Percentiles rank a stretch among this genome's conserved stretches.
Conservation (phyloP, 53 echinoderm and acorn worm species). For the Pentamera pediparva region DNA sequence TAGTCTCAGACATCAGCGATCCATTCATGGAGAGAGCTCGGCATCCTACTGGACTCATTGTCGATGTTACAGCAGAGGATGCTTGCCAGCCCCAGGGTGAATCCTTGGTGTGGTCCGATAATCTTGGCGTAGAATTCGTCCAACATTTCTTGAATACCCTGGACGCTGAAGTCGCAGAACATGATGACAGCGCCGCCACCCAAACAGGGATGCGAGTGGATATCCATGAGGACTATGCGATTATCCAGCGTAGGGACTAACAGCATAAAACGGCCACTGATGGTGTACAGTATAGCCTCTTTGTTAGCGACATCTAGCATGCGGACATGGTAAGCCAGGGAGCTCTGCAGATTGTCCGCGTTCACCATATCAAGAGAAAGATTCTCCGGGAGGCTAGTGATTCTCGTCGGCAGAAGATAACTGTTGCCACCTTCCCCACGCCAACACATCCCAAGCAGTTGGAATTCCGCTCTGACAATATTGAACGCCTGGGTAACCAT, state of each 20-base stretch:
- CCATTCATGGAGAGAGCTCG: background rate
- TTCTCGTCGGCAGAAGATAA: background rate
- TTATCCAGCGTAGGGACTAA: background rate
- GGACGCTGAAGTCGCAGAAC: background rate
- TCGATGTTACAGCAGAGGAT: slow-evolving; percentile 1
- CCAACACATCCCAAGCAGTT: background rate
- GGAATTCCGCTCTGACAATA: background rate
- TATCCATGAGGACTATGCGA: slow-evolving; percentile 10
- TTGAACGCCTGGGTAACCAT: slow-evolving; percentile 4
- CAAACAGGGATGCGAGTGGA: background rate
- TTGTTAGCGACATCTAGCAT: background rate
- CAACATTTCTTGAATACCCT: slow-evolving; percentile 5
- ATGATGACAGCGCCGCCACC: slow-evolving; percentile 13
- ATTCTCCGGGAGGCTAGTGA: background rate
- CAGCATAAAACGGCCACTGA: background rate
- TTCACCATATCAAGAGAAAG: slow-evolving; percentile 10
- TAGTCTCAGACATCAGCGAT: background rate
- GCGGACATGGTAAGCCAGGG: background rate
- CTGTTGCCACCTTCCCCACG: background rate
- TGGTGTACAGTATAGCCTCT: slow-evolving; percentile 11
- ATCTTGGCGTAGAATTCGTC: slow-evolving; percentile 12
- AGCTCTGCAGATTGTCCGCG: background rate
- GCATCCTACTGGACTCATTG: background rate
- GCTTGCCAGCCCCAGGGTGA: background rate
- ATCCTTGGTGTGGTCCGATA: background rate